phyloP scores from a whole-genome alignment of 2,113 vertebrate genomes.

The Grantiella picta region DNA sequence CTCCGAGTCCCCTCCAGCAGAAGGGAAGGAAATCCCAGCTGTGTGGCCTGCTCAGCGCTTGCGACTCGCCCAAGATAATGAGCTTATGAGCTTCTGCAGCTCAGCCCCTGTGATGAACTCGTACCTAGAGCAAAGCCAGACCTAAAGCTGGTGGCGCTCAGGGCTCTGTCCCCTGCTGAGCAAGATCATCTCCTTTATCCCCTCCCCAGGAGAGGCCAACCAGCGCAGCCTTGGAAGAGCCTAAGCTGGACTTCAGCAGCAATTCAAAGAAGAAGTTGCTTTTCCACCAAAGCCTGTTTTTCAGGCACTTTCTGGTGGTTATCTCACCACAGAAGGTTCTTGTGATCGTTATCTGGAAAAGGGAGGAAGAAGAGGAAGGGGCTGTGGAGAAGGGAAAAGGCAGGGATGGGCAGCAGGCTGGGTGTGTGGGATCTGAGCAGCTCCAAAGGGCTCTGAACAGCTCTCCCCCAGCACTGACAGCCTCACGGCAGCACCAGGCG shows the following conservation, averaged over 20 bases:
- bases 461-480: neutral
- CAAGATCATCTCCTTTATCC: conserved; percentile 3
- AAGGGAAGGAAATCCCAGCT: neutral
- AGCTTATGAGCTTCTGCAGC: conserved; percentile 20
- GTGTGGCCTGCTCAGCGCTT: neutral
- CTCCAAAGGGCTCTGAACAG: neutral
- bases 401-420: neutral
- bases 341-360: accelerated
- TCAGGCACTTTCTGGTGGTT: neutral
- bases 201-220: neutral
- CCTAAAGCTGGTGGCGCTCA: neutral
- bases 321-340: neutral
- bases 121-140: neutral
- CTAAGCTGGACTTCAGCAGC: neutral
- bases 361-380: neutral
- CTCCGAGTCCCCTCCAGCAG: neutral
- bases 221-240: neutral
- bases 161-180: accelerated
- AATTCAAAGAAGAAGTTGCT: neutral
- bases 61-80: neutral
- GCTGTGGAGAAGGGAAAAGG: neutral
- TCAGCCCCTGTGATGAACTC: neutral
- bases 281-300: neutral
- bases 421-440: neutral
- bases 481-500: neutral